Evolutionary conservation across 2,113 vertebrate species (phyloP).

Genomic region (Pelecanus crispus): DNA sequence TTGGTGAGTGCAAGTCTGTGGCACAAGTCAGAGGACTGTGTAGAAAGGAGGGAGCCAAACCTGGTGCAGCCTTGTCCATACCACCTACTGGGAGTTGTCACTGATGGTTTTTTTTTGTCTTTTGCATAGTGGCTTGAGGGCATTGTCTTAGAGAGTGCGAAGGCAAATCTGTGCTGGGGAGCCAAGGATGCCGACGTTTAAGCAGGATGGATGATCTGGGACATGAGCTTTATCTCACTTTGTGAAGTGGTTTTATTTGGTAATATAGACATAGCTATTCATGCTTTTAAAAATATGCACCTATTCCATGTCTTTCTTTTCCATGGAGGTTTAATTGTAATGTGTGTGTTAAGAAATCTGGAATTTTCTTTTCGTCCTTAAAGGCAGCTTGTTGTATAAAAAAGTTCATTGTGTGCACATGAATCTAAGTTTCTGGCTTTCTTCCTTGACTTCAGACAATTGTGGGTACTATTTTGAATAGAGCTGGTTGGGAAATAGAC

Average conservation of each 20-base stretch:
- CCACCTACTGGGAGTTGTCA: background rate
- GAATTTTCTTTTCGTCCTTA: background rate
- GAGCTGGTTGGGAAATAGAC: background rate
- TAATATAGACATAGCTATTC: background rate
- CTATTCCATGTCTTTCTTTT: background rate
- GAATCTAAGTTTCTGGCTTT: background rate
- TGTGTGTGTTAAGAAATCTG: background rate
- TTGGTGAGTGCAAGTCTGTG: background rate
- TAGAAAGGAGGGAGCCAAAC: background rate
- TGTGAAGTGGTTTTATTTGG: background rate
- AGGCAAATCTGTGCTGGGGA: background rate
- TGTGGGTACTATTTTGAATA: background rate
- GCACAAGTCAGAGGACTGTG: background rate
- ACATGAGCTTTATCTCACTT: background rate
- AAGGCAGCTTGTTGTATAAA: background rate
- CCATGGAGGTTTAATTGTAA: background rate
- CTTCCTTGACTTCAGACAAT: background rate
- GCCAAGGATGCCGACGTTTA: background rate
- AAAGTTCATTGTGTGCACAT: background rate
- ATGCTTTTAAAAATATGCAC: background rate
- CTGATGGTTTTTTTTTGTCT: background rate
- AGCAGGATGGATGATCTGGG: background rate
- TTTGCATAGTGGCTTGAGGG: background rate
- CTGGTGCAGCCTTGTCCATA: background rate
- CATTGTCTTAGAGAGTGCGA: background rate